Percentiles rank a stretch among this genome's conserved stretches.
Conservation (phyloP, 1,140 invertebrate species). For the Lepidostoma basale region DNA sequence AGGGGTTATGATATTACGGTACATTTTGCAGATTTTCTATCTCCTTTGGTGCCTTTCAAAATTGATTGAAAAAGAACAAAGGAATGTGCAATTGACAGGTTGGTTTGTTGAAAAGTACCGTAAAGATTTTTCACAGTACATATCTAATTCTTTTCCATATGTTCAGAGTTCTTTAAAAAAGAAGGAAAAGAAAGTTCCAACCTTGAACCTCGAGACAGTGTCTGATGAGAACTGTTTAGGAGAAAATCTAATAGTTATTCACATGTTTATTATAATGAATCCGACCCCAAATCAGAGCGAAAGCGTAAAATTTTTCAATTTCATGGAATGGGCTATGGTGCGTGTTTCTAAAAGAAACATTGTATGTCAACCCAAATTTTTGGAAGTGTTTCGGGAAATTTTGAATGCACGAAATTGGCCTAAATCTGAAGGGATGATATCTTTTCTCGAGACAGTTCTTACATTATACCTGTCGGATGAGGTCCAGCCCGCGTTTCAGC, state of each 20-base stretch:
- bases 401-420: constrained; percentile 55
- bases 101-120: constrained; percentile 62
- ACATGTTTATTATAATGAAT: constrained; percentile 59
- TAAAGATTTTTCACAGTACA: constrained; percentile 57
- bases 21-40: constrained; percentile 62
- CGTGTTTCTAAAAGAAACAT: constrained; percentile 40
- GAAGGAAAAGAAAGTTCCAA: constrained; percentile 41
- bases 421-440: constrained; percentile 49
- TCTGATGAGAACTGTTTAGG: constrained; percentile 57
- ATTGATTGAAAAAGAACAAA: constrained; percentile 51
- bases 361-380: constrained; percentile 49
- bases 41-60: constrained; percentile 62
- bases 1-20: constrained; percentile 62
- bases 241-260: constrained; percentile 62
- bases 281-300: constrained; percentile 47
- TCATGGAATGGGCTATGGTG: constrained; percentile 57
- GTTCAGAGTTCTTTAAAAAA: constrained; percentile 42
- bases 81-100: constrained; percentile 50
- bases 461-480: constrained; percentile 53
- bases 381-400: constrained; percentile 54
- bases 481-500: constrained; percentile 49
- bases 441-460: constrained; percentile 56
- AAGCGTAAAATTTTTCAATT: constrained; percentile 52
- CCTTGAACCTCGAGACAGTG: not conserved
- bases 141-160: constrained; percentile 64